These are phyloP conservation scores for Aeoliscus strigatus DNA, from an alignment of 2,797 vertebrate species.

Conservation along the genomic window DNA sequence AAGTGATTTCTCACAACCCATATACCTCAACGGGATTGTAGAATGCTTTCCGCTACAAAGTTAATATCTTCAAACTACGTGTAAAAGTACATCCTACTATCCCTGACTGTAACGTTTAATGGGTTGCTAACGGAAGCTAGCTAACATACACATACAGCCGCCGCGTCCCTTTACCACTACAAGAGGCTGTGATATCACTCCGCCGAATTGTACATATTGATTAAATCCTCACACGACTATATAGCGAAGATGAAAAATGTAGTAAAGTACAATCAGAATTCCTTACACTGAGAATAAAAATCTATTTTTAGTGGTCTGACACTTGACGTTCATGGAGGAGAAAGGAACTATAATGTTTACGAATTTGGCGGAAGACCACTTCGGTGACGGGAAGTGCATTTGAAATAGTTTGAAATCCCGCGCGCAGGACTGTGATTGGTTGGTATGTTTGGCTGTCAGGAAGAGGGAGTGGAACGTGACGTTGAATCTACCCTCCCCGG, in stretches of 20 bases:
- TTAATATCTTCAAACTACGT: constrained; percentile 16
- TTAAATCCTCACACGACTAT: no score
- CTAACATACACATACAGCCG: neutral
- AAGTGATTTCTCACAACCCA: constrained; percentile 36
- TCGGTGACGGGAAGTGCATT: constrained; percentile 24
- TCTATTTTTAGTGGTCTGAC: no score
- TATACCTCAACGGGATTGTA: constrained; percentile 27
- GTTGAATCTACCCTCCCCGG: no score
- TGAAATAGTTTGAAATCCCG: constrained; percentile 77
- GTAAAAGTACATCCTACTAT: neutral
- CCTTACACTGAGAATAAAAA: no score
- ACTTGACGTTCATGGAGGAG: fast-evolving
- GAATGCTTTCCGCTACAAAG: neutral
- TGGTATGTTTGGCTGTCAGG: no score
- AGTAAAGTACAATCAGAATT: neutral
- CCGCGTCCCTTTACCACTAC: neutral
- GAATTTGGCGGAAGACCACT: constrained; percentile 52
- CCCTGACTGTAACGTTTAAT: neutral
- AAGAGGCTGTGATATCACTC: constrained; percentile 36
- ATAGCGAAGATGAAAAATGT: neutral
- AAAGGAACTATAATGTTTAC: constrained; percentile 71
- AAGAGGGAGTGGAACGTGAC: no score
- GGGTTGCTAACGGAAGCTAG: constrained; percentile 26
- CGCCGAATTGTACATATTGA: constrained; percentile 18
- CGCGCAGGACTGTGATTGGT: constrained; percentile 71